Percentiles rank a stretch among this genome's conserved stretches.
Conservation (phyloP, 2,888 invertebrate species). For the Trissoscelio sp. region DNA sequence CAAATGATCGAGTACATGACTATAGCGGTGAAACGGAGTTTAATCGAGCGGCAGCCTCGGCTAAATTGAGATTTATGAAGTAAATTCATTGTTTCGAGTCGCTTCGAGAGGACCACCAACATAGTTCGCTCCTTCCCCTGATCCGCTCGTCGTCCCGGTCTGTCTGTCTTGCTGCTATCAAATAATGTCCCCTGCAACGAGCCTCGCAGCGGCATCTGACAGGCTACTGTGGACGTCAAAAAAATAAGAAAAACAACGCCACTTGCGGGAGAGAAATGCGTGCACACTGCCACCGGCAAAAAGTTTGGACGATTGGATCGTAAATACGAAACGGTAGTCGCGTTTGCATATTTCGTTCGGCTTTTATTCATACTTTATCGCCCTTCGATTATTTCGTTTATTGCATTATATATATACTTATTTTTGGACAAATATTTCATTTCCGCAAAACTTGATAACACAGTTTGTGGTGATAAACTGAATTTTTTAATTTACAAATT, state of each 20-base stretch:
- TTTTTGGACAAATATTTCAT: no score
- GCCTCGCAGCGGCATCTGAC: conserved; percentile 76
- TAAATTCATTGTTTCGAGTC: conserved; percentile 83
- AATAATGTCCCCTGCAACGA: conserved; percentile 79
- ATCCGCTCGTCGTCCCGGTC: conserved; percentile 58
- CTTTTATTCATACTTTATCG: background rate
- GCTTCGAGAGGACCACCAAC: conserved; percentile 79
- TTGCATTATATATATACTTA: no score
- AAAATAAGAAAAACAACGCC: conserved; percentile 54
- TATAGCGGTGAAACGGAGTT: conserved; percentile 81
- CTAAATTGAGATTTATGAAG: conserved; percentile 83
- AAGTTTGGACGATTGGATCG: conserved; percentile 48
- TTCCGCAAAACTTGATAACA: no score
- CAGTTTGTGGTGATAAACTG: no score
- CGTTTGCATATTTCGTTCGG: conserved; percentile 25
- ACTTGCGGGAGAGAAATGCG: conserved; percentile 52
- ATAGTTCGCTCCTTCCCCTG: conserved; percentile 71
- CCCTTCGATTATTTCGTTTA: background rate
- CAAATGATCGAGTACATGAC: conserved; percentile 75
- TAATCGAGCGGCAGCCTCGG: conserved; percentile 80
- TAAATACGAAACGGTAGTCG: conserved; percentile 28
- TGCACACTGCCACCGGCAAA: conserved; percentile 44
- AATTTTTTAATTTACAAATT: no score
- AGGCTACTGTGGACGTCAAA: conserved; percentile 75
- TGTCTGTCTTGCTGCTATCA: conserved; percentile 76